Percentiles rank a stretch among this genome's conserved stretches.
These are phyloP conservation scores for Caloenas nicobarica DNA, from an alignment of 2,113 vertebrate genomes.

Conservation along the genomic window DNA sequence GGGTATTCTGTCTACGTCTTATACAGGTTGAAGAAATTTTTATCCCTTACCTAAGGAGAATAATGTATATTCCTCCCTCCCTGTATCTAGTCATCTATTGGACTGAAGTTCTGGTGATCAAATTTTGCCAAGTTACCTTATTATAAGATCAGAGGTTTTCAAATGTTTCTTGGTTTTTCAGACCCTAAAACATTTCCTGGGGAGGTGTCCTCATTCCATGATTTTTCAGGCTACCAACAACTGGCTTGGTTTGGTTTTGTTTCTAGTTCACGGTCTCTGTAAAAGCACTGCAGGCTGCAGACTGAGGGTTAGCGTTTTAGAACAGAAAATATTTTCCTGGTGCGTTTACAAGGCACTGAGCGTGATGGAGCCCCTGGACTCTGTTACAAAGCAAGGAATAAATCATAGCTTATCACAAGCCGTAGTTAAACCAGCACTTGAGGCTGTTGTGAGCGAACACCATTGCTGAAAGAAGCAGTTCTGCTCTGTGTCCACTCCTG, in stretches of 20 bases:
- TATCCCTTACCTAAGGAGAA: background rate
- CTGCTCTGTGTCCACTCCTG: background rate
- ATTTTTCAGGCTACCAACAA: background rate
- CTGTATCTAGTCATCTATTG: background rate
- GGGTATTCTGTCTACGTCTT: background rate
- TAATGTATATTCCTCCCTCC: background rate
- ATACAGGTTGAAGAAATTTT: background rate
- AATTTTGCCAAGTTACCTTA: background rate
- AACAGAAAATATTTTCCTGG: background rate
- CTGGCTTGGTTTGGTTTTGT: background rate
- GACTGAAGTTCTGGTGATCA: background rate
- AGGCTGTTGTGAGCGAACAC: background rate
- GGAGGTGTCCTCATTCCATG: background rate
- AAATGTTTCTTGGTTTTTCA: conserved; percentile 9
- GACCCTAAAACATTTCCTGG: background rate
- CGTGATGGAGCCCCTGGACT: background rate
- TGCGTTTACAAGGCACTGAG: background rate
- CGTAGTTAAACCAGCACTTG: background rate
- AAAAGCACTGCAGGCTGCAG: background rate
- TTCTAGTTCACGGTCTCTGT: rapidly evolving
- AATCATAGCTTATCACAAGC: background rate
- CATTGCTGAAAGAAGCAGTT: background rate
- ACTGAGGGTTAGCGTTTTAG: background rate
- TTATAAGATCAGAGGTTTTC: background rate
- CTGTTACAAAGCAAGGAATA: background rate